Conservation (phyloP, 2,888 invertebrate species). For the Conus canariensis region DNA sequence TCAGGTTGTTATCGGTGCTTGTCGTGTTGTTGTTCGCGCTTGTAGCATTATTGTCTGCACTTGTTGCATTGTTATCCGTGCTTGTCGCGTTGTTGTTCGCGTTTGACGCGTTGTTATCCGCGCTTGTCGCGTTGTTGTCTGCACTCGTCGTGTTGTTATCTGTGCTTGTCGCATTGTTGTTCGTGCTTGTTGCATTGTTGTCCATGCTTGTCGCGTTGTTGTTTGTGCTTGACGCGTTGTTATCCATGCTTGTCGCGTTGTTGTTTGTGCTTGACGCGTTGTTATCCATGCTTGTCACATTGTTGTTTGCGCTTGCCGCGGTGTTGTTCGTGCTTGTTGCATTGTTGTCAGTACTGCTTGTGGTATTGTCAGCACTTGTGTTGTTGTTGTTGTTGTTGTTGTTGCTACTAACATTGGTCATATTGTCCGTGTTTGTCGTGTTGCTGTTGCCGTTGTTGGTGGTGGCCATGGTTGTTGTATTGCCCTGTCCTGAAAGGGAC, state of each 20-base stretch:
- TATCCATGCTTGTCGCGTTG: not conserved
- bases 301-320: not conserved
- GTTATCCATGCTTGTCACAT: not conserved
- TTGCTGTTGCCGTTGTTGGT: too few relatives aligned
- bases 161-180: not conserved
- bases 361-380: not conserved
- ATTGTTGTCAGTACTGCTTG: not conserved
- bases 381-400: not conserved
- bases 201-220: not conserved
- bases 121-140: not conserved
- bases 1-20: too few relatives aligned
- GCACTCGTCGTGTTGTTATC: not conserved
- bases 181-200: not conserved
- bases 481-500: not conserved
- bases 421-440: too few relatives aligned
- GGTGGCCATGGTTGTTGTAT: not conserved
- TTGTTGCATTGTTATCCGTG: not conserved
- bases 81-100: not conserved
- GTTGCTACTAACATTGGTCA: too few relatives aligned
- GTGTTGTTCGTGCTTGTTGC: not conserved
- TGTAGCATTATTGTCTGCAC: not conserved
- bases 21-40: too few relatives aligned
- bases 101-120: not conserved
- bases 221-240: not conserved
- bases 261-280: not conserved